phyloP scores from a whole-genome alignment of 2,113 vertebrate genomes.

The Rousettus leschenaultii region DNA sequence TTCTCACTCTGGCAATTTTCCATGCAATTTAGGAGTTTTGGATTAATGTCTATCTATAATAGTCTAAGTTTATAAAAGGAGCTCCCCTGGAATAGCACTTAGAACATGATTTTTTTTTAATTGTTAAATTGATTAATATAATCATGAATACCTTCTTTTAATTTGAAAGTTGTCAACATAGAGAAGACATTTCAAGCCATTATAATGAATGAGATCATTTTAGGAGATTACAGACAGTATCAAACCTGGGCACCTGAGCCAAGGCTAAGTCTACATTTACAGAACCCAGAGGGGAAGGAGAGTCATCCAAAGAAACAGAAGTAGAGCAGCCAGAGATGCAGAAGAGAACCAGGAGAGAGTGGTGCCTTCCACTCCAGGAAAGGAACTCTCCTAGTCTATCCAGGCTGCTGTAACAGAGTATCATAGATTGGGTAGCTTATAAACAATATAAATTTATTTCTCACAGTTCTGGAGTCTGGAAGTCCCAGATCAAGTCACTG shows the following conservation, averaged over 20 bases:
- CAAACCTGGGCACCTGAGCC: too few species aligned
- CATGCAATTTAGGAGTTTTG: neutral
- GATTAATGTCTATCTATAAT: neutral
- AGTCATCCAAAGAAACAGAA: neutral
- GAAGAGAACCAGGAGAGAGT: neutral
- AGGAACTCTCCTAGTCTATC: too few species aligned
- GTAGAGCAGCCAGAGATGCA: neutral
- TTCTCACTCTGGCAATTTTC: neutral
- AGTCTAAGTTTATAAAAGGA: neutral
- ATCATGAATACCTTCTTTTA: neutral
- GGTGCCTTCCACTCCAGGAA: neutral
- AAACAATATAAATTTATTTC: neutral
- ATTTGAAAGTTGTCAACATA: neutral
- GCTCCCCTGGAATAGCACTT: neutral
- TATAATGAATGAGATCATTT: neutral
- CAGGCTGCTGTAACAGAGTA: neutral
- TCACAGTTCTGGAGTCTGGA: neutral
- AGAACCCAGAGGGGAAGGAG: too few species aligned
- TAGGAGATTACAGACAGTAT: neutral
- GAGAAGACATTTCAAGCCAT: neutral
- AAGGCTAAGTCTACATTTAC: neutral
- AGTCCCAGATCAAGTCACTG: neutral
- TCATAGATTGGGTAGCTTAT: too few species aligned
- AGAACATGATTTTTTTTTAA: neutral
- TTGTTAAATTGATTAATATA: neutral